Base-by-base conservation (phyloP, 2,113 vertebrate genomes). In the Anolis carolinensis region DNA sequence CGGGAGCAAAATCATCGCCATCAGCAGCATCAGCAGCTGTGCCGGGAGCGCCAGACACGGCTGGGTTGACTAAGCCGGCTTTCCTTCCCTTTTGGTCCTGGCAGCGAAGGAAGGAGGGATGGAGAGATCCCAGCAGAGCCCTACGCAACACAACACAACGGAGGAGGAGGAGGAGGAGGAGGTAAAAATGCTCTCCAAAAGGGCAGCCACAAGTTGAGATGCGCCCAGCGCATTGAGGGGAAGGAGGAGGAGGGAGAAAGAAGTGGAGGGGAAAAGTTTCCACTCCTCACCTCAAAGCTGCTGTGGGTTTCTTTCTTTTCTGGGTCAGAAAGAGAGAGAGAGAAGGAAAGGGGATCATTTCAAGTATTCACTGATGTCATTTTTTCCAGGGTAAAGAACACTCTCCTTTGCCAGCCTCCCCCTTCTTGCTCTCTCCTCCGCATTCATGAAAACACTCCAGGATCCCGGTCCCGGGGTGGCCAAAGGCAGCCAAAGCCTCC, bases 341-440 rank as follows among this genome's bases (percentile, higher is more conserved):
- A 68, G 79, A 63, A 63, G 25, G 65, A 88, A 89, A 85, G 44
- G 89, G 21, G 93, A 83, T 81, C n/a, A 75, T 44, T 89, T 82
- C 2, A 86, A 73, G 74, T 1, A 79, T 18, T 82, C 44, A 83
- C 88, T 94, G 93, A 94, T 92, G 93, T 94, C 91, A 94, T 94
- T 93, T 91, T 92, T 94, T 93, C 93, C 93, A 94, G 89, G 91
- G 89, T 90, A 87, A 92, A 89, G 89, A 90, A 89, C 90, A 82
- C 84, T 62, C 27, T 77, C 75, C 89, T 87, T 89, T 89, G 91
- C 90, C 89, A 92, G 25, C 70, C 83, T 55, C 39, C 80, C n/a
- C 65, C 18, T n/a, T 79, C 18, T n/a, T 79, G 85, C 39, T 59
- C 75, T 3, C 20, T 21, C 78, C 74, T 48, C 79, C 79, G 50